Base-by-base conservation (phyloP, 2,113 vertebrate species). In the Albula glossodonta region DNA sequence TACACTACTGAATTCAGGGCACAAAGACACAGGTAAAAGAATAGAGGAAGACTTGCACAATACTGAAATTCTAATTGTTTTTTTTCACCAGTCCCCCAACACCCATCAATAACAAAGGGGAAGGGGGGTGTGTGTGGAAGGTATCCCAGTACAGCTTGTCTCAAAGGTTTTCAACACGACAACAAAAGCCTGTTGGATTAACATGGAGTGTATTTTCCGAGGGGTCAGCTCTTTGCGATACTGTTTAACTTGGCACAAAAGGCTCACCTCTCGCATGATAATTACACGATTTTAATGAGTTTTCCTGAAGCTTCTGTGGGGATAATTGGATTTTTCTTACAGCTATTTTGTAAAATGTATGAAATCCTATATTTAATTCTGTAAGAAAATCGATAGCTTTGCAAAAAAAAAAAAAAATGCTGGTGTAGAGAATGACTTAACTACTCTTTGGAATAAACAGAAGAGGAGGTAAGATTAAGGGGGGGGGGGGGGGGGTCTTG, bases 301-400 rank as follows among this genome's bases (percentile, higher is more conserved):
- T 90, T 88, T 90, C 80, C 84, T 80, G 88, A 84, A 86, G 89
- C 88, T 86, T 79, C 86, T 80, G 81, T 48, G 85, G 82, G 53
- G 48, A 88, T 91, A 90, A 91, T 91, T 92, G 91, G 90, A 84
- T 92, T 92, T 92, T 91, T 87, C 88, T 90, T 86, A 79, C 84
- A 87, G 89, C 91, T 89, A 88, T 92, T 89, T 90, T 92, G 85
- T 92, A 87, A 92, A 91, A 90, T 87, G 85, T 88, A 88, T 86
- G 86, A 92, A 89, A 90, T 92, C 89, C 86, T 91, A 89, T 92
- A 91, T 92, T 91, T 92, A 90, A 91, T 92, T 91, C 82, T 49
- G 81, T 87, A 86, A 87, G 88, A 88, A 92, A 89, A 90, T 90
- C 91, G 86, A 92, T 91, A 86, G 84, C 77, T 51, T 84, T 86